phyloP scores from a whole-genome alignment of 2,888 invertebrate species.

The Drosophila subsilvestris region DNA sequence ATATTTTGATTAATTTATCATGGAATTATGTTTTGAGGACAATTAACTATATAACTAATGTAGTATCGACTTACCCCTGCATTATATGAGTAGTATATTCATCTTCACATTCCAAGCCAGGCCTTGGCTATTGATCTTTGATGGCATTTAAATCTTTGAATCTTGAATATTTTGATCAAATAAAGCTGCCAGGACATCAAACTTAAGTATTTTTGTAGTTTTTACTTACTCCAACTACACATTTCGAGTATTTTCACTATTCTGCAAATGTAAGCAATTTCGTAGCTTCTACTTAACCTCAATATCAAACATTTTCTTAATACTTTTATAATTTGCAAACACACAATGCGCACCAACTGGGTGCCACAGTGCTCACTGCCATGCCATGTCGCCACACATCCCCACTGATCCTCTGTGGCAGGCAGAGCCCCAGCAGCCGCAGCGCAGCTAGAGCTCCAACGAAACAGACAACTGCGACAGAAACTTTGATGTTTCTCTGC shows the following conservation, averaged over 20 bases:
- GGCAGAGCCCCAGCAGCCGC: not conserved
- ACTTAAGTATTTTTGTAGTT: not conserved
- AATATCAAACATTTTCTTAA: not conserved
- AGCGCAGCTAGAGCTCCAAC: not conserved
- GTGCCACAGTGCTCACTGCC: not conserved
- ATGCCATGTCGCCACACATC: not conserved
- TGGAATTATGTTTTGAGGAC: no score
- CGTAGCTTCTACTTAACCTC: not conserved
- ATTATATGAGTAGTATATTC: no score
- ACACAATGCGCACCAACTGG: not conserved
- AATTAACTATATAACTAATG: no score
- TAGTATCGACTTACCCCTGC: no score
- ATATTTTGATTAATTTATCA: no score
- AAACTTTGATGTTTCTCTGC: slow-evolving; percentile 41
- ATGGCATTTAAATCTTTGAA: no score
- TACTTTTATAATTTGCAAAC: not conserved
- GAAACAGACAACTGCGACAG: slow-evolving; percentile 3
- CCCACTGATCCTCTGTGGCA: not conserved
- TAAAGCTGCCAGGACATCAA: not conserved
- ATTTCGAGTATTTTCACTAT: not conserved
- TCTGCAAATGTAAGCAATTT: not conserved
- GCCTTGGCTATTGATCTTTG: no score
- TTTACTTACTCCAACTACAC: not conserved
- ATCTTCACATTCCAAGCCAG: no score
- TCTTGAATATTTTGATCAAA: not conserved